A percentile compares a stretch with the other conserved stretches of the same genome.
Conservation (phyloP, 2,113 vertebrate species). For the Lophotis ruficrista region DNA sequence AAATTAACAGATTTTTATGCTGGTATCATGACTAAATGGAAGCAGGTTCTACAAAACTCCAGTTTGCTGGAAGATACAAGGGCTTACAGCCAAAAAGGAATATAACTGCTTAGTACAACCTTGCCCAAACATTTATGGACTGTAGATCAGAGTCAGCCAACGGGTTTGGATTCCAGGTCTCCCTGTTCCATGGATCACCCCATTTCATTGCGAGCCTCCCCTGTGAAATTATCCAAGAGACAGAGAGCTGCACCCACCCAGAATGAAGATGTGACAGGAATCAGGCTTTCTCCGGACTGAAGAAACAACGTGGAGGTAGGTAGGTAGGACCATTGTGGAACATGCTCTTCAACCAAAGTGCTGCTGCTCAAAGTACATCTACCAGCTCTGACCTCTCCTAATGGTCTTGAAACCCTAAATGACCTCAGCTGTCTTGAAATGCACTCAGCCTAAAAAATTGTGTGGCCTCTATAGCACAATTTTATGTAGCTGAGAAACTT, state of each 20-base stretch:
- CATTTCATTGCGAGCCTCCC: not conserved
- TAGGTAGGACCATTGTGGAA: not conserved
- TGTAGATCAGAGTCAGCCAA: not conserved
- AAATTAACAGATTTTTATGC: not conserved
- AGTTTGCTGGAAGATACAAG: not conserved
- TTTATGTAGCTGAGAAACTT: not conserved
- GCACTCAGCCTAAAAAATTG: not conserved
- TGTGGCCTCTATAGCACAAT: not conserved
- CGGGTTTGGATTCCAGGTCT: not conserved
- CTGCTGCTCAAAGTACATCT: not conserved
- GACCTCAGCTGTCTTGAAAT: not conserved
- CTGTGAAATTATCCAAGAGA: not conserved
- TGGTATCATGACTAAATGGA: fast-evolving
- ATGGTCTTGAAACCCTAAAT: not conserved
- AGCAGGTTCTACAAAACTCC: not conserved
- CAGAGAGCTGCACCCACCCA: not conserved
- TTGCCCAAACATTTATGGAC: fast-evolving
- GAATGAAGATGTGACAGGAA: not conserved
- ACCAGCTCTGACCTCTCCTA: not conserved
- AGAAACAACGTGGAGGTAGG: not conserved
- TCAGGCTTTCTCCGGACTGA: not conserved
- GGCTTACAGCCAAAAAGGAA: not conserved
- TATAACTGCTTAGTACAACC: not conserved
- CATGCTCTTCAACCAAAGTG: not conserved
- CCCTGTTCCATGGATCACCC: fast-evolving